Evolutionary conservation across 2,888 invertebrate species (phyloP).

Genomic region (Monoplex corrugatus): DNA sequence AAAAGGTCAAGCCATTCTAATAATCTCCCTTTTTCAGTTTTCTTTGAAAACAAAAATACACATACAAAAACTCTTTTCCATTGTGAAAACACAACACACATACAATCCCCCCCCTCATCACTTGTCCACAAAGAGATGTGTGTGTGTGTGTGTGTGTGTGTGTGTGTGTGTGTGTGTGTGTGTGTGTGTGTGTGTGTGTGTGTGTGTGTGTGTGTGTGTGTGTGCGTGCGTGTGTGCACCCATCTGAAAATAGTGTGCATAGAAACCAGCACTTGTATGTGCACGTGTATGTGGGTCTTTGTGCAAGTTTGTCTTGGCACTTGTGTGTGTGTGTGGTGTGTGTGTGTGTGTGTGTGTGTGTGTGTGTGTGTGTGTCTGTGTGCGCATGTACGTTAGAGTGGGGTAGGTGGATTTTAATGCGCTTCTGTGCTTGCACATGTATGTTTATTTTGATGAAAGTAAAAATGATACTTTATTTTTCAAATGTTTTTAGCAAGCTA

Average conservation of each 20-base stretch:
- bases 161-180: neutral
- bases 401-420: neutral
- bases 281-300: neutral
- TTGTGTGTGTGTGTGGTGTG: no score
- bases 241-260: no score
- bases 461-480: no score
- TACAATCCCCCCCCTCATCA: no score
- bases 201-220: neutral
- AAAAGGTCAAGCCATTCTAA: no score
- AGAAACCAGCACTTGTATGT: neutral
- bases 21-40: no score
- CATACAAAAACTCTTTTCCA: neutral
- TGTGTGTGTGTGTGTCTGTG: conserved; percentile 19
- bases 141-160: neutral
- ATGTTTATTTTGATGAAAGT: no score
- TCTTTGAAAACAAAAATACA: no score
- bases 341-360: conserved; percentile 4
- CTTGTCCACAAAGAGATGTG: neutral
- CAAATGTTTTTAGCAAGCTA: no score
- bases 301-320: neutral
- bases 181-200: neutral
- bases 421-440: no score
- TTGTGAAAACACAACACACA: neutral
- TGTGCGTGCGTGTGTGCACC: neutral
- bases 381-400: neutral